phyloP scores from a whole-genome alignment of 2,113 vertebrate genomes.

The Oncorhynchus keta region DNA sequence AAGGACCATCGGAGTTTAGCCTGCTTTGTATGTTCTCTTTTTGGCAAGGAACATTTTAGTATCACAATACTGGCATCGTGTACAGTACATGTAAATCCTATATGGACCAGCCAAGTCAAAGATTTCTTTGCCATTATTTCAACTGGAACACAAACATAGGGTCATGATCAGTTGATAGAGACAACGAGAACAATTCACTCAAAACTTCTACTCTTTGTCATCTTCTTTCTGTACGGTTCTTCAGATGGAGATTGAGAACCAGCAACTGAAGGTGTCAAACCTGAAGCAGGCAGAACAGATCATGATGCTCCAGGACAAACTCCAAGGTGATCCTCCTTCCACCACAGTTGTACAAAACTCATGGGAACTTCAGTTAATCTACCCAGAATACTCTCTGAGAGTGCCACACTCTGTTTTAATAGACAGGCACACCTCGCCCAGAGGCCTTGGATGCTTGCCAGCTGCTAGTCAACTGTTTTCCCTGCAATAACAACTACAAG shows the following conservation, averaged over 20 bases:
- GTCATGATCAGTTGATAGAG: neutral
- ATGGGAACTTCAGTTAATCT: too few species aligned
- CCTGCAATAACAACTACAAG: too few species aligned
- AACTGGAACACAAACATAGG: neutral
- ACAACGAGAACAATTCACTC: neutral
- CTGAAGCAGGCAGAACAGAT: conserved; percentile 83
- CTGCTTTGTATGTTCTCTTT: too few species aligned
- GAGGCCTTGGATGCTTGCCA: too few species aligned
- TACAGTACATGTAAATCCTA: conserved; percentile 1
- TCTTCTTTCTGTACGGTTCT: conserved; percentile 11
- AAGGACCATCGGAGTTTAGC: too few species aligned
- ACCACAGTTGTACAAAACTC: neutral
- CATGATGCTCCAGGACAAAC: conserved; percentile 78
- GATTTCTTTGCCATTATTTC: neutral
- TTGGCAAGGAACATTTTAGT: too few species aligned
- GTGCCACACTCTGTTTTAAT: too few species aligned
- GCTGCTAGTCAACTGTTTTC: too few species aligned
- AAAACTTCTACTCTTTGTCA: neutral
- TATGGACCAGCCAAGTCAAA: neutral
- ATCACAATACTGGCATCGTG: conserved; percentile 1
- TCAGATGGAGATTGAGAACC: conserved; percentile 92
- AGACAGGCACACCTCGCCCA: too few species aligned
- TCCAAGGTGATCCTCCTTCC: conserved; percentile 77
- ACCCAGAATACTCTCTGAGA: too few species aligned
- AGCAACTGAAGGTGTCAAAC: conserved; percentile 83